Base-by-base conservation (phyloP, 2,113 vertebrate genomes). In the Dromaius novaehollandiae region DNA sequence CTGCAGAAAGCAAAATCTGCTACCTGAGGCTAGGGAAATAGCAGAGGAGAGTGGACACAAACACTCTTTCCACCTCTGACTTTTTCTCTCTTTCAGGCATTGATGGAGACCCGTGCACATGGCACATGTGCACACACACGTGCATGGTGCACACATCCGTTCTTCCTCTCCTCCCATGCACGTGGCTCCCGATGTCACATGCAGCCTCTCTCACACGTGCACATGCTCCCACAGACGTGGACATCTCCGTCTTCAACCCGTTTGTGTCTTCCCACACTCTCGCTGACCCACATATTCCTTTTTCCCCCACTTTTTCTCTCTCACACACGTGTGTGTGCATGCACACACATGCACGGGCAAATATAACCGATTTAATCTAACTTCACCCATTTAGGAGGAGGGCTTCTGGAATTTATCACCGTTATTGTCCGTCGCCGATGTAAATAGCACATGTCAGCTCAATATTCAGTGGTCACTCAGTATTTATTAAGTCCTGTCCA, bases 401-500 rank as follows among this genome's bases (percentile, higher is more conserved):
- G 84, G 97, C 91, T 98, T 95, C 97, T 98, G 98, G 97, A 97
- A 96, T 98, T 97, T 96, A 97, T 98, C 97, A 96, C 96, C 44
- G 82, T 87, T 96, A 94, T 96, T 98, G 92, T 94, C 95, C 91
- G 80, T 90, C 44, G 15, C 79, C 90, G 82, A 93, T 91, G 93
- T 93, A 96, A 98, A 96, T 76, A 97, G 97, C 97, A 95, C 86
- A 96, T 96, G 97, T 97, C 97, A 96, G 96, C 89, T 96, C 96
- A 95, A 97, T 96, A 90, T 95, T 97, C 94, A 75, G 88, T 97
- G 98, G 98, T 98, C 98, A 98, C 97, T 98, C 98, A 96, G 96
- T 93, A 96, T 98, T 98, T 98, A 98, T 98, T 98, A 98, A 97
- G 97, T 95, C 93, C 97, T 97, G 97, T 98, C 98, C 98, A 97